phyloP scores from a whole-genome alignment of 2,888 invertebrate genomes.

The Polydrusus cervinus region DNA sequence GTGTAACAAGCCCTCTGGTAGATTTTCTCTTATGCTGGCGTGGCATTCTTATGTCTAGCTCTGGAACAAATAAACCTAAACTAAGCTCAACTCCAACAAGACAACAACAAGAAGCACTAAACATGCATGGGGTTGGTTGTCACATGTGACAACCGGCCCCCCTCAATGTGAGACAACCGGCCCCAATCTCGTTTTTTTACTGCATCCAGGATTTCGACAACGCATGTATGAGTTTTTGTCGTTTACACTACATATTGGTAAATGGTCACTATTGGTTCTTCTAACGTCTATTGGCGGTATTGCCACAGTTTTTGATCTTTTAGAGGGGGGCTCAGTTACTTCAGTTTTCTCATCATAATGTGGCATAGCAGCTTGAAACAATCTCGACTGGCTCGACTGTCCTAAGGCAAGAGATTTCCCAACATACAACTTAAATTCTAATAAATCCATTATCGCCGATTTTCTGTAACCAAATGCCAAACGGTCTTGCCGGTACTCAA shows the following conservation, averaged over 20 bases:
- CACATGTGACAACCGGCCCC: too few species aligned
- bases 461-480: slow-evolving; percentile 4
- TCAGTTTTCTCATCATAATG: background rate
- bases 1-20: too few species aligned
- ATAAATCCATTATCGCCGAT: slow-evolving; percentile 6
- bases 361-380: background rate
- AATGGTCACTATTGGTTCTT: slow-evolving; percentile 1
- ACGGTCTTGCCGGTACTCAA: background rate
- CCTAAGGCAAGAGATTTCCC: background rate
- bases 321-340: slow-evolving; percentile 1
- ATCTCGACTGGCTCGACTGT: background rate
- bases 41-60: too few species aligned
- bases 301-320: background rate
- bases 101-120: too few species aligned
- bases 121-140: too few species aligned
- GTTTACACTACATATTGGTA: background rate
- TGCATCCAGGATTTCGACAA: slow-evolving; percentile 9
- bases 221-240: slow-evolving; percentile 2
- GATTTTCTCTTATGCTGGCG: too few species aligned
- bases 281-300: slow-evolving; percentile 7
- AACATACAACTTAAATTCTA: slow-evolving; percentile 7
- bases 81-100: too few species aligned
- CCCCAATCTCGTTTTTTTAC: background rate
- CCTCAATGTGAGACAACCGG: too few species aligned
- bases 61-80: too few species aligned